Percentiles rank a stretch among this genome's conserved stretches.
These are phyloP conservation scores for Cephus pulcher DNA, from an alignment of 2,888 invertebrate genomes.

Conservation along the genomic window DNA sequence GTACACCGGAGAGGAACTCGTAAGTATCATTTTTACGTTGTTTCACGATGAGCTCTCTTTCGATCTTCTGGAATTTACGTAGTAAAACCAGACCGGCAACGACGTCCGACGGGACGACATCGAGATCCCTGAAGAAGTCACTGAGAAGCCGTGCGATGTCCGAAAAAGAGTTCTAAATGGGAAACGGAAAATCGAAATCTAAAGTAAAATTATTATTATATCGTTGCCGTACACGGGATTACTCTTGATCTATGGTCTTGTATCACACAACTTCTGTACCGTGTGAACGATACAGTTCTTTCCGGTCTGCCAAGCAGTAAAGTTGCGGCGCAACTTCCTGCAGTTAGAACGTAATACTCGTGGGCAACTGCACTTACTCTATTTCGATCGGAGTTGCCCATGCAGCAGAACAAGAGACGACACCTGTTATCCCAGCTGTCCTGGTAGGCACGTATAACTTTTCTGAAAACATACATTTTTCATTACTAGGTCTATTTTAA, in stretches of 20 bases:
- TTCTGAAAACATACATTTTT: conserved; percentile 69
- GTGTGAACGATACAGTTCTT: not conserved
- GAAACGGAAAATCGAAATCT: not conserved
- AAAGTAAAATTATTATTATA: conserved; percentile 4
- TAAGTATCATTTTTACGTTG: conserved; percentile 85
- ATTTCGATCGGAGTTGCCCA: conserved; percentile 80
- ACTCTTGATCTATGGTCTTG: not conserved
- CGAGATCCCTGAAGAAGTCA: conserved; percentile 88
- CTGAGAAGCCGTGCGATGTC: conserved; percentile 86
- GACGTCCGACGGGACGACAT: conserved; percentile 89
- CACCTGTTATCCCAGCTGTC: conserved; percentile 90
- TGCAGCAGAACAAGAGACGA: conserved; percentile 84
- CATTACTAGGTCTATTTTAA: not conserved
- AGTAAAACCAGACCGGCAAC: conserved; percentile 85
- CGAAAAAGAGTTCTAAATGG: conserved; percentile 79
- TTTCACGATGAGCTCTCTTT: conserved; percentile 79
- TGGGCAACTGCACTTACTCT: conserved; percentile 65
- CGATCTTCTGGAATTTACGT: conserved; percentile 83
- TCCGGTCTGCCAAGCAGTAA: not conserved
- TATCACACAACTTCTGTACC: not conserved
- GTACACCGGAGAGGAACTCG: conserved; percentile 86
- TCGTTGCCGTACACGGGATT: not conserved
- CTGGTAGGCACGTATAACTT: conserved; percentile 87
- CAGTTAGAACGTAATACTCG: not conserved
- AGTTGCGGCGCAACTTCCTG: too few relatives aligned